Evolutionary conservation across 2,113 vertebrate species (phyloP).

Genomic region (Tachuris rubrigastra): DNA sequence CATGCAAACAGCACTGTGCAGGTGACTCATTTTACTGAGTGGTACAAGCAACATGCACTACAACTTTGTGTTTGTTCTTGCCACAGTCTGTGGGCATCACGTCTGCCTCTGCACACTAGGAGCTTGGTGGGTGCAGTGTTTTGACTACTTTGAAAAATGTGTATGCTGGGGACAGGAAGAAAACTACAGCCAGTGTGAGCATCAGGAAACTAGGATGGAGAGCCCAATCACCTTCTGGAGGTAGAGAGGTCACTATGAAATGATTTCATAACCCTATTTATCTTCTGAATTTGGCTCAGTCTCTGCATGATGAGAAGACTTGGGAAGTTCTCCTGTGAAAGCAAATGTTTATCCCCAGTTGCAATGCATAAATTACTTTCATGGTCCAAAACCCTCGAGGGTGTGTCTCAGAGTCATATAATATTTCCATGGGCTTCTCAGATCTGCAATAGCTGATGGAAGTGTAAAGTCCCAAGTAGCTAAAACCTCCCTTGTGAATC

Average conservation of each 20-base stretch:
- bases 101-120: neutral
- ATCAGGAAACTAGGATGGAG: neutral
- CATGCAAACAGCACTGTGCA: neutral
- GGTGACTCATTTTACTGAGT: neutral
- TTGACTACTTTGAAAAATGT: neutral
- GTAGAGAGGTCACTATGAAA: neutral
- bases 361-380: neutral
- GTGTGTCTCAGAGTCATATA: neutral
- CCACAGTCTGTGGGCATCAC: accelerated
- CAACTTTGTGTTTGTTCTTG: neutral
- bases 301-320: neutral
- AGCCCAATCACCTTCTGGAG: neutral
- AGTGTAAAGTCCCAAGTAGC: neutral
- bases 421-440: neutral
- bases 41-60: neutral
- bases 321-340: neutral
- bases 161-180: neutral
- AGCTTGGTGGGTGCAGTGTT: neutral
- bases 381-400: neutral
- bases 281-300: neutral
- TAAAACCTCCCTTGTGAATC: neutral
- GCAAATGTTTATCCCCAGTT: neutral
- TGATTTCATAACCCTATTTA: neutral
- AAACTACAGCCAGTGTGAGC: neutral
- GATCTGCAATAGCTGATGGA: neutral